Conservation (phyloP, 1,140 invertebrate genomes). For the Lycorma delicatula region DNA sequence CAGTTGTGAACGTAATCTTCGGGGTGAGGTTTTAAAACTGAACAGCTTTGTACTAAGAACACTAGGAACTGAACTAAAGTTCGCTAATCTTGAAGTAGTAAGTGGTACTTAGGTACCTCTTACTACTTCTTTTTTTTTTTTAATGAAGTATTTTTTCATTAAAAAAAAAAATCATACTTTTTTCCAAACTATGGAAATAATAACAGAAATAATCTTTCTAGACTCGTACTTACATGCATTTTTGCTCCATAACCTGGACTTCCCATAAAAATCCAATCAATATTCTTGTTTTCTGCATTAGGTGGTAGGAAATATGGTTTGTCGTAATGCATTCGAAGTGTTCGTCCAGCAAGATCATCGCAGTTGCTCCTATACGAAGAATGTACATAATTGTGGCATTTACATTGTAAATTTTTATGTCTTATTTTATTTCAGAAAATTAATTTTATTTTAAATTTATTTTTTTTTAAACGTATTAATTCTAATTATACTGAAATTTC, state of each 20-base stretch:
- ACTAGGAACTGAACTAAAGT: too few species aligned
- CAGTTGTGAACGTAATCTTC: too few species aligned
- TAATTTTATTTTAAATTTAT: not conserved
- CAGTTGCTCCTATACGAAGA: conserved; percentile 69
- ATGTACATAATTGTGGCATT: not conserved
- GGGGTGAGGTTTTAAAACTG: too few species aligned
- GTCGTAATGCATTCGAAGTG: conserved; percentile 68
- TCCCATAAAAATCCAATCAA: conserved; percentile 96
- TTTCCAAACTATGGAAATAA: too few species aligned
- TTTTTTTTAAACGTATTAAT: not conserved
- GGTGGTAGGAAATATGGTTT: conserved; percentile 82
- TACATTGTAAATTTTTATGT: not conserved
- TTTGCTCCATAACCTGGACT: conserved; percentile 85
- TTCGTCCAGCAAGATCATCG: conserved; percentile 62
- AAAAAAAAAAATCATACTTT: too few species aligned
- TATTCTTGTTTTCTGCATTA: conserved; percentile 70
- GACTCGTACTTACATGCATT: conserved; percentile 88
- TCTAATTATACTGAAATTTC: too few species aligned
- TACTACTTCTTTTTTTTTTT: too few species aligned
- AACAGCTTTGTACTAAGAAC: too few species aligned
- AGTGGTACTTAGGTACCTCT: too few species aligned
- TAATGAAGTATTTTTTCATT: too few species aligned
- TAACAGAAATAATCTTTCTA: too few species aligned
- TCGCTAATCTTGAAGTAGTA: too few species aligned
- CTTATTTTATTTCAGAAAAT: not conserved